A percentile compares a stretch with the other conserved stretches of the same genome.
phyloP scores from a whole-genome alignment of 2,888 invertebrate species.

The Tridacna crocea region DNA sequence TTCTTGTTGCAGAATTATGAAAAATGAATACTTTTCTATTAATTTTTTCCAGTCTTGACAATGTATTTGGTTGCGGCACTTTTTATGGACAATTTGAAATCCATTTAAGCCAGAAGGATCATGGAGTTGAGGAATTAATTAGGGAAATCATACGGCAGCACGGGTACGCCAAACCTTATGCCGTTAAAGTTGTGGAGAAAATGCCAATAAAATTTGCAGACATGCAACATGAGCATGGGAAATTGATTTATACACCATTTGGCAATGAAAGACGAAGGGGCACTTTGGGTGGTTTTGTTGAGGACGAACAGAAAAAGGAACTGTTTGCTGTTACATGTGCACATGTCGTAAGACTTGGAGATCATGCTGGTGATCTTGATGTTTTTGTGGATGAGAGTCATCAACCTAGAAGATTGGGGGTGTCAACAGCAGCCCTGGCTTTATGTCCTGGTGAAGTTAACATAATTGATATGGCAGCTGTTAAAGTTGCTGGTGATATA shows the following conservation, averaged over 20 bases:
- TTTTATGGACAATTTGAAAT: slow-evolving; percentile 34
- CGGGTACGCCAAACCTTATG: slow-evolving; percentile 20
- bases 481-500: slow-evolving; percentile 13
- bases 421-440: slow-evolving; percentile 15
- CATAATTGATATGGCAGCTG: slow-evolving; percentile 41
- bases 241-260: slow-evolving; percentile 5
- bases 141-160: slow-evolving; percentile 9
- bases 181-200: slow-evolving; percentile 20
- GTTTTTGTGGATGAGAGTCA: slow-evolving; percentile 29
- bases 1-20: no score
- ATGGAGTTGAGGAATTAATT: not conserved
- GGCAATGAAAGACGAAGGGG: slow-evolving; percentile 11
- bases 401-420: slow-evolving; percentile 10
- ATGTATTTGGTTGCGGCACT: slow-evolving; percentile 35
- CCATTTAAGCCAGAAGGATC: slow-evolving; percentile 14
- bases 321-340: slow-evolving; percentile 47
- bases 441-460: slow-evolving; percentile 1
- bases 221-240: slow-evolving; percentile 38
- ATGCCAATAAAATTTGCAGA: slow-evolving; percentile 10
- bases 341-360: slow-evolving; percentile 37
- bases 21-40: no score
- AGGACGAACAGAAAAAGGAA: not conserved
- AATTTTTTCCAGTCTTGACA: slow-evolving; percentile 12
- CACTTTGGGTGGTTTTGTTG: slow-evolving; percentile 40
- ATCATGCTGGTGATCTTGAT: not conserved